phyloP scores from a whole-genome alignment of 2,113 vertebrate species.

The Labeo catla region DNA sequence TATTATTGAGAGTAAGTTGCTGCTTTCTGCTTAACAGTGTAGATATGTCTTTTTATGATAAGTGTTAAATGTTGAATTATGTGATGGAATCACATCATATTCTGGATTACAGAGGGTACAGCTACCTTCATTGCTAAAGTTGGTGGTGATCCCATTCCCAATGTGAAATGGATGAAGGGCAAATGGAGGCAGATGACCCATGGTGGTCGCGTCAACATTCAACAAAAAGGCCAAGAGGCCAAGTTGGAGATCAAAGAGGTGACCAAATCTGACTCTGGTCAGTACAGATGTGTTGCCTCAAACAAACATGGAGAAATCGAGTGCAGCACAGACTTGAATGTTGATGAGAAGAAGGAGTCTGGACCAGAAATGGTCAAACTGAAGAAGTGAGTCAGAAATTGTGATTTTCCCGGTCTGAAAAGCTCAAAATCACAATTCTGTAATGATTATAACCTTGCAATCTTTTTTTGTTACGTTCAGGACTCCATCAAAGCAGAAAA shows the following conservation, averaged over 20 bases:
- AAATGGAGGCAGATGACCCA: constrained; percentile 96
- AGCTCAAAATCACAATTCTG: neutral
- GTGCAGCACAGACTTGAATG: constrained; percentile 83
- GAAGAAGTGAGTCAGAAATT: constrained; percentile 83
- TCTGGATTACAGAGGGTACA: constrained; percentile 80
- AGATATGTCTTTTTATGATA: neutral
- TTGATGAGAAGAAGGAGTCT: constrained; percentile 85
- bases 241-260: constrained; percentile 90
- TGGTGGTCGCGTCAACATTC: constrained; percentile 87
- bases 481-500: constrained; percentile 89
- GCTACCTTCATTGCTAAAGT: constrained; percentile 95
- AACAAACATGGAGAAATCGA: constrained; percentile 95
- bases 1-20: constrained; percentile 87
- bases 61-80: neutral
- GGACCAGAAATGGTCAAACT: constrained; percentile 85
- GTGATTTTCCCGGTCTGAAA: neutral
- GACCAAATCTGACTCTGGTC: constrained; percentile 92
- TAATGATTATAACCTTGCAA: constrained; percentile 3
- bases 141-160: constrained; percentile 94
- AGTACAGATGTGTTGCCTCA: constrained; percentile 91
- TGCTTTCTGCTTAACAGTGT: neutral
- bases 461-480: constrained; percentile 72
- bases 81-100: constrained; percentile 9
- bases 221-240: constrained; percentile 90
- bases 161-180: constrained; percentile 96